Percentiles rank a stretch among this genome's conserved stretches.
phyloP scores from a whole-genome alignment of 2,888 invertebrate genomes.

The Heliconius ismenius region DNA sequence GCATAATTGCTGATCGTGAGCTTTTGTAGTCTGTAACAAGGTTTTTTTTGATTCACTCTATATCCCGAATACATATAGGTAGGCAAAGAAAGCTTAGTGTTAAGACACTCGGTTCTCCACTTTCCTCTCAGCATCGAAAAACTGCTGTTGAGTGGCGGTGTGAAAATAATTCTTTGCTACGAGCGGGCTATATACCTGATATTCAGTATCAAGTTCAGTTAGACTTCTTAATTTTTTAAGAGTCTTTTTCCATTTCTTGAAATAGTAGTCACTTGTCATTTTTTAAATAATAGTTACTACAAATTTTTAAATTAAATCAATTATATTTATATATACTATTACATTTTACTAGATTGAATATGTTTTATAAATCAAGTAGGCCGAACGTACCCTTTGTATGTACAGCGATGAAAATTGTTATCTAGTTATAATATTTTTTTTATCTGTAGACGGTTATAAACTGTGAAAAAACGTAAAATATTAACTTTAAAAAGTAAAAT shows the following conservation, averaged over 20 bases:
- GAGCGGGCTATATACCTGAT: conserved; percentile 55
- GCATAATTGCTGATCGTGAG: conserved; percentile 57
- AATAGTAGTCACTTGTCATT: conserved; percentile 58
- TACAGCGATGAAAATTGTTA: not conserved
- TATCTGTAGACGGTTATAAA: too few species aligned
- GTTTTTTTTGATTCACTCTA: not conserved
- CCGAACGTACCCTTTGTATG: not conserved
- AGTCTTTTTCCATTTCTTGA: conserved; percentile 59
- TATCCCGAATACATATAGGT: not conserved
- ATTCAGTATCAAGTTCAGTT: conserved; percentile 54
- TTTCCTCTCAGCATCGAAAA: too few species aligned
- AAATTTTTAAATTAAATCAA: not conserved
- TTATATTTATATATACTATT: not conserved
- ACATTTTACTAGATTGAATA: not conserved
- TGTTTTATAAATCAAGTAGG: conserved; percentile 3
- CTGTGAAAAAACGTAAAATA: too few species aligned
- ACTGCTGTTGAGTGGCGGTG: not conserved
- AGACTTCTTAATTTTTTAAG: conserved; percentile 51
- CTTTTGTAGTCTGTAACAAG: conserved; percentile 52
- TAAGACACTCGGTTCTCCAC: too few species aligned
- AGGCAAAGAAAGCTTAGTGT: too few species aligned
- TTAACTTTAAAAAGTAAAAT: too few species aligned
- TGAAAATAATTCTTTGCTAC: not conserved
- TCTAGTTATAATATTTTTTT: too few species aligned
- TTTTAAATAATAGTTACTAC: not conserved